Evolutionary conservation across 1,140 invertebrate genomes (phyloP).

Genomic region (Drosophila azteca): DNA sequence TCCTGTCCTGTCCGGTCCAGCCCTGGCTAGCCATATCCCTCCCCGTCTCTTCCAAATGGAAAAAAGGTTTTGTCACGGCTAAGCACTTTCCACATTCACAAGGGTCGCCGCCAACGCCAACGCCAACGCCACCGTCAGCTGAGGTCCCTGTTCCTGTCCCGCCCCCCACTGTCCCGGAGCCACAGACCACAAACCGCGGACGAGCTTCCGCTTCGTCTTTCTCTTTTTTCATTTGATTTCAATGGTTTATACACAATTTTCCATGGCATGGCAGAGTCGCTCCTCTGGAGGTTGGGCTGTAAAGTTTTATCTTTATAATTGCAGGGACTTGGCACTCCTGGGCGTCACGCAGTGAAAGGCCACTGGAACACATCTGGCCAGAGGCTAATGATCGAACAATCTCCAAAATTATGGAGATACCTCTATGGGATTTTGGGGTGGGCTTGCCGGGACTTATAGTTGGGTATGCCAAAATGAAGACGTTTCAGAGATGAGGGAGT

Average conservation of each 20-base stretch:
- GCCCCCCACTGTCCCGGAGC: constrained; percentile 13
- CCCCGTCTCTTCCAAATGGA: constrained; percentile 53
- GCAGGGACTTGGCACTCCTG: constrained; percentile 15
- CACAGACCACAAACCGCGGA: constrained; percentile 52
- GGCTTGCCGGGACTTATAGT: background rate
- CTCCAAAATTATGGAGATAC: constrained; percentile 4
- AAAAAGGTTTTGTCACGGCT: constrained; percentile 77
- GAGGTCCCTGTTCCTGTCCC: constrained; percentile 19
- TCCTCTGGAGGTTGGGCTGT: constrained; percentile 1
- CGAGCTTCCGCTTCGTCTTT: constrained; percentile 24
- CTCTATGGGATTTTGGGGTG: background rate
- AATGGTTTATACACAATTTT: constrained; percentile 38
- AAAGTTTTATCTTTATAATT: constrained; percentile 56
- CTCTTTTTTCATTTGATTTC: constrained; percentile 43
- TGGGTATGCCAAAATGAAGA: background rate
- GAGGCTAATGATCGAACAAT: constrained; percentile 37
- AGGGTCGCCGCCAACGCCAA: constrained; percentile 34
- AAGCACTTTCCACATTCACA: constrained; percentile 71
- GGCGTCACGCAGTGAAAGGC: background rate
- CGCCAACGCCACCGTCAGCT: constrained; percentile 40
- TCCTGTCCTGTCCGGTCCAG: background rate
- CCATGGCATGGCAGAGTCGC: background rate
- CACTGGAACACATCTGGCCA: constrained; percentile 32
- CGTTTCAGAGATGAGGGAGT: too few species aligned
- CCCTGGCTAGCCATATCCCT: constrained; percentile 14